phyloP scores from a whole-genome alignment of 1,140 invertebrate genomes.

The Wasmannia auropunctata region DNA sequence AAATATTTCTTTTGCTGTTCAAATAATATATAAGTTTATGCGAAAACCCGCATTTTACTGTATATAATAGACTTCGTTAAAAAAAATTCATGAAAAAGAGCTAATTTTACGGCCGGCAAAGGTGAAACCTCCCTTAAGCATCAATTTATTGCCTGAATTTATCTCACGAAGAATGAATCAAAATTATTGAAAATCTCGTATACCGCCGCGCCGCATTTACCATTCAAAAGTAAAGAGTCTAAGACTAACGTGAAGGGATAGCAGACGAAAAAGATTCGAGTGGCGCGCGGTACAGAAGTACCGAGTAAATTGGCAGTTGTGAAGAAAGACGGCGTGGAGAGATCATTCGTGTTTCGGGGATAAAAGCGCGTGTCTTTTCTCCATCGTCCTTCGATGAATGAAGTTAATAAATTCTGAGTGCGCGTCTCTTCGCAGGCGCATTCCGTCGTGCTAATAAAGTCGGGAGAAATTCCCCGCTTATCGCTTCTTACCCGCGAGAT shows the following conservation, averaged over 20 bases:
- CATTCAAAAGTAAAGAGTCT: slow-evolving; percentile 9
- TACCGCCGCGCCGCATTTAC: neutral
- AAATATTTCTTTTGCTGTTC: too few relatives aligned
- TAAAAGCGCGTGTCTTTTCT: slow-evolving; percentile 27
- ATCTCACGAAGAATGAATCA: neutral
- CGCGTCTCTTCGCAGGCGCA: slow-evolving; percentile 1
- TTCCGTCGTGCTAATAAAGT: slow-evolving; percentile 16
- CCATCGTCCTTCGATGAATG: slow-evolving; percentile 34
- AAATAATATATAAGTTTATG: too few relatives aligned
- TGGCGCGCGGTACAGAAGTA: slow-evolving; percentile 21
- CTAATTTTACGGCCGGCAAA: too few relatives aligned
- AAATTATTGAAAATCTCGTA: neutral
- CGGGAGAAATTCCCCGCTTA: slow-evolving; percentile 6
- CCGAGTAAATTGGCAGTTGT: slow-evolving; percentile 59
- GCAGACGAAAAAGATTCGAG: slow-evolving; percentile 36
- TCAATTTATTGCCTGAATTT: slow-evolving; percentile 20
- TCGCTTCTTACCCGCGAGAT: neutral
- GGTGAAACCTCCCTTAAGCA: neutral
- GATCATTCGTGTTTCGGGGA: neutral
- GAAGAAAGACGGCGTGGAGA: neutral
- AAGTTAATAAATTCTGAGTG: slow-evolving; percentile 61
- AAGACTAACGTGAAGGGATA: neutral
- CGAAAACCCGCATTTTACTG: too few relatives aligned
- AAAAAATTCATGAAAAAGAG: too few relatives aligned
- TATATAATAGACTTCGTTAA: too few relatives aligned